A percentile compares a stretch with the other conserved stretches of the same genome.
phyloP scores from a whole-genome alignment of 2,888 invertebrate species.

The Cephus pulcher region DNA sequence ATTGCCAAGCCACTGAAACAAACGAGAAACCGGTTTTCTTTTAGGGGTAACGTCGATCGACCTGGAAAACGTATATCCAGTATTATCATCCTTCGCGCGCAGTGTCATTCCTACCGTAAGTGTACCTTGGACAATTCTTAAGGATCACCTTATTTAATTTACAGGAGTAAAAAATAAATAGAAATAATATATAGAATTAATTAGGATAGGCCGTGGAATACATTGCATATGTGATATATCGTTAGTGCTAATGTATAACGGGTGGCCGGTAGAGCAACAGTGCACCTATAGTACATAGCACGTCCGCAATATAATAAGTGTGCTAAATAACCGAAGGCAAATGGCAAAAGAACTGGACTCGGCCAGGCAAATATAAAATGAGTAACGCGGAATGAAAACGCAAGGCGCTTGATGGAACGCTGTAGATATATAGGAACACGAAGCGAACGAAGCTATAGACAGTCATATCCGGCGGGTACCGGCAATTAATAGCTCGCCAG shows the following conservation, averaged over 20 bases:
- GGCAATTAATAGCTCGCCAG: conserved; percentile 65
- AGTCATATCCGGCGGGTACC: conserved; percentile 64
- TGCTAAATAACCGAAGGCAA: not conserved
- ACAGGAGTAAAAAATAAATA: not conserved
- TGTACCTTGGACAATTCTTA: not conserved
- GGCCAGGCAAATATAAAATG: not conserved
- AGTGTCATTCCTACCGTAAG: not conserved
- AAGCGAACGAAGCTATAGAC: conserved; percentile 59
- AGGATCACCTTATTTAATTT: not conserved
- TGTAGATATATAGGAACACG: conserved; percentile 51
- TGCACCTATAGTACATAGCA: not conserved
- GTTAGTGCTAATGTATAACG: not conserved
- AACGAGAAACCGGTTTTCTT: not conserved
- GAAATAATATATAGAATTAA: not conserved
- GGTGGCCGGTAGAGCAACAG: not conserved
- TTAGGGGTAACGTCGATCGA: not conserved
- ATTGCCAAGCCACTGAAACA: not conserved
- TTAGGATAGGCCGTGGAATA: not conserved
- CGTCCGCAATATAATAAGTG: not conserved
- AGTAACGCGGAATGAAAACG: conserved; percentile 20
- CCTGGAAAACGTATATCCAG: not conserved
- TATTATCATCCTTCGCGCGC: not conserved
- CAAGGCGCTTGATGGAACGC: conserved; percentile 43
- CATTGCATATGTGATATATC: not conserved
- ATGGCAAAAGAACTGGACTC: not conserved